phyloP scores from a whole-genome alignment of 2,113 vertebrate genomes.

The Scartelaos histophorus region DNA sequence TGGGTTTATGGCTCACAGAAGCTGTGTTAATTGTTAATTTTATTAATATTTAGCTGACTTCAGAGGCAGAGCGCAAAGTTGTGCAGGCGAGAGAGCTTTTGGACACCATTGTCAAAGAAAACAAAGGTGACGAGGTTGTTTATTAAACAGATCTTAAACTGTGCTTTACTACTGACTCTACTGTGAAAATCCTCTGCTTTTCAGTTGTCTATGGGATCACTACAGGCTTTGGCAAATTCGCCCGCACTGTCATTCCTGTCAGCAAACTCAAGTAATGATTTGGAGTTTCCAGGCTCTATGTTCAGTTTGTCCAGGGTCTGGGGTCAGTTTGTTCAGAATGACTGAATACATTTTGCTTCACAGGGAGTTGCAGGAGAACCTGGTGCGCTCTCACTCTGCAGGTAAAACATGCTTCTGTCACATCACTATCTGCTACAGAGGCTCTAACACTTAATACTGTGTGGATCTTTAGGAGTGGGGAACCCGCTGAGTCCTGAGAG shows the following conservation, averaged over 20 bases:
- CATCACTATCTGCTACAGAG: background rate
- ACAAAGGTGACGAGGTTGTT: slow-evolving; percentile 83
- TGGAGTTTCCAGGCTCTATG: slow-evolving; percentile 1
- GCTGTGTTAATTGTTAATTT: slow-evolving; percentile 42
- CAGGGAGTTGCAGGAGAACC: slow-evolving; percentile 95
- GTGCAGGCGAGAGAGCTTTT: slow-evolving; percentile 88
- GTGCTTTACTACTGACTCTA: background rate
- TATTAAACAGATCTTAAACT: background rate
- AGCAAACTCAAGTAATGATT: slow-evolving; percentile 86
- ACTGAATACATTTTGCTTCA: slow-evolving; percentile 26
- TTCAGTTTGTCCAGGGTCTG: too few species aligned
- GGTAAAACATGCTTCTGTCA: slow-evolving; percentile 75
- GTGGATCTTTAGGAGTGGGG: slow-evolving; percentile 85
- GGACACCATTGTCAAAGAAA: slow-evolving; percentile 91
- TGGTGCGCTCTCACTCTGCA: slow-evolving; percentile 96
- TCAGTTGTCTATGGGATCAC: slow-evolving; percentile 98
- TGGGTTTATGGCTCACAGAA: slow-evolving; percentile 1
- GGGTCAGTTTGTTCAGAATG: background rate
- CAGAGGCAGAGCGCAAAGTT: slow-evolving; percentile 85
- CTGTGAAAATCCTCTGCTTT: slow-evolving; percentile 27
- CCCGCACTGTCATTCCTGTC: slow-evolving; percentile 91
- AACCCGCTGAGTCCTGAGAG: slow-evolving; percentile 92
- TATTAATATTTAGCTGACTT: slow-evolving; percentile 81
- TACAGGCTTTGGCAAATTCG: slow-evolving; percentile 98
- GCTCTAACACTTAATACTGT: background rate